These are phyloP conservation scores for Prolemur simus DNA, from an alignment of 2,113 vertebrate species.

Conservation along the genomic window DNA sequence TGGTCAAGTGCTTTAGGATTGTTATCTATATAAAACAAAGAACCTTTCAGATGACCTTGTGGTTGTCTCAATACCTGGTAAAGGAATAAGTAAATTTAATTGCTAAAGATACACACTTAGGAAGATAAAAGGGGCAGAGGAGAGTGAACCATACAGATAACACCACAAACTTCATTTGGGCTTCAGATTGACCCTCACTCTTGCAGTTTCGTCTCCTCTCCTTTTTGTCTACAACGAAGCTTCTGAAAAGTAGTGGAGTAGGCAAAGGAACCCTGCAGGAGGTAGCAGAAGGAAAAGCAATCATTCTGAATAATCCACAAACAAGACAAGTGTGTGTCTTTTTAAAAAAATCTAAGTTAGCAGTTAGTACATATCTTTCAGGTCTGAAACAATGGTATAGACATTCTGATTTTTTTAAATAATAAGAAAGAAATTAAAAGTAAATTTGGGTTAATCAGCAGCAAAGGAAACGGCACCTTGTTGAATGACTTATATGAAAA, in stretches of 20 bases:
- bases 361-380: neutral
- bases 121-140: neutral
- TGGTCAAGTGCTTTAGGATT: neutral
- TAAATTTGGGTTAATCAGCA: neutral
- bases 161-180: neutral
- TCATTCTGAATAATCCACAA: neutral
- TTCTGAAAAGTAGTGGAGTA: neutral
- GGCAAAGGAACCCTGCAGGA: neutral
- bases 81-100: constrained; percentile 39
- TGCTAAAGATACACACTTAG: neutral
- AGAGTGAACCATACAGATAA: neutral
- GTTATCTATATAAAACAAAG: constrained; percentile 16
- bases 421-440: constrained; percentile 11
- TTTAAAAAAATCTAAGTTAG: neutral
- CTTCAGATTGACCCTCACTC: neutral
- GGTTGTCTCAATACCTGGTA: neutral
- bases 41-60: neutral
- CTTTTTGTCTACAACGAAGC: neutral
- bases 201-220: neutral
- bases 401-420: neutral
- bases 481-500: constrained; percentile 8
- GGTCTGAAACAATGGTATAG: neutral
- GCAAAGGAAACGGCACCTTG: neutral
- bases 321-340: neutral
- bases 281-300: neutral